Base-by-base conservation (phyloP, 2,888 invertebrate species). In the Agrochola circellaris region DNA sequence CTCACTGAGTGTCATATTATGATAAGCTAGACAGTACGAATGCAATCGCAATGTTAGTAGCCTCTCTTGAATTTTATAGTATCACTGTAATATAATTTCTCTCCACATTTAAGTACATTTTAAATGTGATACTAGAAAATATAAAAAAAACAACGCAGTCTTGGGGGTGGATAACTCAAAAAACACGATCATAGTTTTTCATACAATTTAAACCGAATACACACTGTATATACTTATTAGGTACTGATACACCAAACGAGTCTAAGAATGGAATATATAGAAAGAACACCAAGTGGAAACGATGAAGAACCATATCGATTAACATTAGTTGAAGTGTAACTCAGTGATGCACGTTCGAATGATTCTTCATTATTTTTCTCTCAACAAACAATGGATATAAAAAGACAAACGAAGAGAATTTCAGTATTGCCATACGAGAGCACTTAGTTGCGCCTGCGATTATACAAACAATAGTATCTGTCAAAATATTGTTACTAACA, bases 401-500 rank as follows among this genome's bases (percentile, higher is more conserved):
- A 66, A 87, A 86, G 75, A 82, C 85, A 78, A 81, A 77, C 38
- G 68, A 76, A 60, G 62, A 72, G 65, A 85, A 84, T 84, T 78
- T 75, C 66, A 73, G 71, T 77, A n/a, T 54, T 67, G 64, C 82
- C 65, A 60, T 45, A 72, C 8, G 74, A 69, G 73, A 80, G 72
- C 78, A 81, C 82, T 87, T 75, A 60, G 61, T 66, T 72, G 56
- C 64, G 45, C 34, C 17, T 56, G 48, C 54, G 61, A 62, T 61
- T 54, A 73, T 65, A 85, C 79, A 86, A 86, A 84, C 79, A 87
- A 64, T 72, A 45, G 30, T 66, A 58, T 58, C 75, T 77, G 80
- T 89, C 88, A 83, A 83, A 87, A 89, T 81, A 89, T 79, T 87
- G 79, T 82, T 81, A 77, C 69, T 79, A 71, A 62, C 54, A 48